Percentiles rank a stretch among this genome's conserved stretches.
Evolutionary conservation across 2,888 invertebrate genomes (phyloP).

Genomic region (Pristionchus maxplancki): DNA sequence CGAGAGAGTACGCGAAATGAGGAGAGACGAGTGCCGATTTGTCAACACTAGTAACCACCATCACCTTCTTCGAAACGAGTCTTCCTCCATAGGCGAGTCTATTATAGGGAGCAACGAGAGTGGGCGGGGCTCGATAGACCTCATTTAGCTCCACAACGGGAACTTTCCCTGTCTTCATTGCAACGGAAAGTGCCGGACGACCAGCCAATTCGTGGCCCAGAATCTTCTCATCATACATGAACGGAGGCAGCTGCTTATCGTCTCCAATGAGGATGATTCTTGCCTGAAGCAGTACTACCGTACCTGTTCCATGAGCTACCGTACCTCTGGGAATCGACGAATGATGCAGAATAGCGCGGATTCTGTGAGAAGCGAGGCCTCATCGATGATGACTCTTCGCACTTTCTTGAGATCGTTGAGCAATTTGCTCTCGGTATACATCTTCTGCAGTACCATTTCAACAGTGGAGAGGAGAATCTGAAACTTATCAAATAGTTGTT

Average conservation of each 20-base stretch:
- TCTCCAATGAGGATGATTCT: conserved; percentile 10
- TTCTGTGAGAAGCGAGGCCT: not conserved
- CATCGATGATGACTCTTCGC: not conserved
- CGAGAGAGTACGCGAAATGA: no score
- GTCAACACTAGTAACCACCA: no score
- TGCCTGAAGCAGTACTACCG: not conserved
- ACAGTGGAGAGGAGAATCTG: not conserved
- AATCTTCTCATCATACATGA: conserved; percentile 8
- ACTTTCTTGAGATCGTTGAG: not conserved
- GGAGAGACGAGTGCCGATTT: no score
- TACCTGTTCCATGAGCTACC: not conserved
- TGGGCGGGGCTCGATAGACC: conserved; percentile 1
- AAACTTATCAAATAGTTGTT: no score
- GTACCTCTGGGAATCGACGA: not conserved
- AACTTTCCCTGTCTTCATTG: not conserved
- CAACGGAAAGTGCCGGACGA: not conserved
- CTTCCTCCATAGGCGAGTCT: no score
- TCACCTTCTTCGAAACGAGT: no score
- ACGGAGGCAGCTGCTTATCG: not conserved
- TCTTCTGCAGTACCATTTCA: not conserved
- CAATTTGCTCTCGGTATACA: not conserved
- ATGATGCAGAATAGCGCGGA: not conserved
- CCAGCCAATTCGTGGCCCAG: conserved; percentile 30
- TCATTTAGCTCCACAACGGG: not conserved
- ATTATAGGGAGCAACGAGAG: no score